Conservation (phyloP, 2,797 vertebrate genomes). For the Lutjanus campechanus region DNA sequence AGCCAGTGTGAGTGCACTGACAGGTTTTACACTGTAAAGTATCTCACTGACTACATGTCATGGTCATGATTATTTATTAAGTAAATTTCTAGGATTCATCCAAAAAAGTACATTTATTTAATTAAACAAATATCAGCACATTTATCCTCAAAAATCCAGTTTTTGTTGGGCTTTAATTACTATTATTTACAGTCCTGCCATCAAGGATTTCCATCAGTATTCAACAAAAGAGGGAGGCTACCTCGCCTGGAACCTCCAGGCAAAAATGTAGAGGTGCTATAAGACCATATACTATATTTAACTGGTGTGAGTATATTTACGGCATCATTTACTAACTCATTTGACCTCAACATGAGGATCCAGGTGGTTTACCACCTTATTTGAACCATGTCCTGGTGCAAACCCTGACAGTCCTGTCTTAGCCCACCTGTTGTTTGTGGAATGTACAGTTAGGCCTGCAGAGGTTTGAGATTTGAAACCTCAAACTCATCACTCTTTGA, state of each 20-base stretch:
- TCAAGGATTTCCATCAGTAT: not conserved
- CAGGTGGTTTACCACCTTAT: not conserved
- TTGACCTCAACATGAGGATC: not conserved
- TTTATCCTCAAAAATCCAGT: not conserved
- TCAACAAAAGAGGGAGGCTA: not conserved
- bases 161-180: not conserved
- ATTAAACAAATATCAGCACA: not conserved
- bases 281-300: not conserved
- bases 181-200: not conserved
- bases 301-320: not conserved
- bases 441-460: not conserved
- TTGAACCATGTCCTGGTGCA: not conserved
- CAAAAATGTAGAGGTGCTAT: not conserved
- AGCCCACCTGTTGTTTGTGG: not conserved
- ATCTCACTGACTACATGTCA: not conserved
- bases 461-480: conserved; percentile 18
- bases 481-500: not conserved
- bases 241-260: not conserved
- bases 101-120: not conserved
- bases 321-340: not conserved
- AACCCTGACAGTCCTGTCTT: not conserved
- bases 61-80: too few relatives aligned
- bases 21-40: not conserved
- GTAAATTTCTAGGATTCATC: not conserved
- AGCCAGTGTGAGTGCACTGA: not conserved